Base-by-base conservation (phyloP, 1,140 invertebrate species). In the Acromyrmex charruanus region DNA sequence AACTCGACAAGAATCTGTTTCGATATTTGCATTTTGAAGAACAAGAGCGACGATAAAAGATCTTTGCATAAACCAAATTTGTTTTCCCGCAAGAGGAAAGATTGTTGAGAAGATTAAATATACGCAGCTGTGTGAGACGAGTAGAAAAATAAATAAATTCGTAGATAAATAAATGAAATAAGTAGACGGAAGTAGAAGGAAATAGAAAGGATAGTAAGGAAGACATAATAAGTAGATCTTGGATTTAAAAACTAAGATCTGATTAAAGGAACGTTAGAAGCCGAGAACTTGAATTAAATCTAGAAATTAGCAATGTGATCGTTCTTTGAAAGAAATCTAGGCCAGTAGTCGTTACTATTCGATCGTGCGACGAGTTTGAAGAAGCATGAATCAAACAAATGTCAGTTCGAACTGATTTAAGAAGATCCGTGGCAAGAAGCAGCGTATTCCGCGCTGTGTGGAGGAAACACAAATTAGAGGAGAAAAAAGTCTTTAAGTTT, bases 131-230 rank as follows among this genome's bases (percentile, higher is more conserved):
- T 5, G n/a, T 51, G 58, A 4, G n/a, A 31, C 49, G 65, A 81
- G 10, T 81, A 81, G 65, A 21, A 69, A 81, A 63, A 65, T 79
- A 79, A 81, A 71, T 81, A 81, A 61, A 81, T 81, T 58, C 9
- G 31, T 81, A 81, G 65, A 59, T 59, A 81, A 71, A 58, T 71
- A 69, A 81, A 31, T 12, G 2, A 63, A n/a, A 14, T 7, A 71
- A 58, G 28, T 81, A 81, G 35, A 71, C 59, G 79, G 79, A 58
- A 81, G 21, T 81, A 81, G 79, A 69, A 35, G 39, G 35, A 39
- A 39, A 39, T 39, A 39, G 35, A 49, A 16, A 14, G 65, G 63
- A 21, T 39, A 21, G 49, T 49, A 21, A 12, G 65, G 21, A n/a
- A 81, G 51, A 71, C 4, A 10, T 69, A 81, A 53, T 35, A 25